These are phyloP conservation scores for Rotaria socialis DNA, from an alignment of 2,888 invertebrate genomes.

Conservation along the genomic window DNA sequence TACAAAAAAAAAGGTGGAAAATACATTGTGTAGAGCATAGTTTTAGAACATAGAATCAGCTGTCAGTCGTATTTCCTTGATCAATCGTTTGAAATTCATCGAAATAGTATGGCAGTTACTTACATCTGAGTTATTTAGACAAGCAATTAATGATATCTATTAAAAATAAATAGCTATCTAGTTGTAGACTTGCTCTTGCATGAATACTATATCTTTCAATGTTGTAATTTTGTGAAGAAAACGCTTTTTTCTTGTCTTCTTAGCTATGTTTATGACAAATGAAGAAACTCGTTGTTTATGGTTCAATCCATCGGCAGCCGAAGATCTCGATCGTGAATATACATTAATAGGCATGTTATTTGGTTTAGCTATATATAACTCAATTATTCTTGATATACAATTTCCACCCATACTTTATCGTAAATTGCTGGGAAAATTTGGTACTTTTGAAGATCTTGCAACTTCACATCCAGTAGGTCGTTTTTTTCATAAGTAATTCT, in stretches of 20 bases:
- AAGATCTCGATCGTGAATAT: conserved; percentile 83
- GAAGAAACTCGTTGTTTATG: conserved; percentile 67
- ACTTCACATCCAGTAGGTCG: conserved; percentile 76
- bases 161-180: no score
- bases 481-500: neutral
- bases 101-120: no score
- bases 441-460: conserved; percentile 77
- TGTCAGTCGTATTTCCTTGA: no score
- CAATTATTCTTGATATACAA: conserved; percentile 84
- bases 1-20: no score
- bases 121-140: no score
- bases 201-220: no score
- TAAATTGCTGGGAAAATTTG: conserved; percentile 82
- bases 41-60: no score
- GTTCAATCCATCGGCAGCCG: conserved; percentile 89
- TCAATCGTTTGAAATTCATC: no score
- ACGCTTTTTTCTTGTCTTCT: conserved; percentile 34
- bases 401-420: conserved; percentile 92
- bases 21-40: no score
- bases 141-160: no score
- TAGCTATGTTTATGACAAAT: conserved; percentile 65
- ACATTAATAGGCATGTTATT: conserved; percentile 85
- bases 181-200: no score
- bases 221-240: neutral
- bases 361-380: conserved; percentile 90